Conservation (phyloP, 2,113 vertebrate species). For the Gallinago jamesoni region DNA sequence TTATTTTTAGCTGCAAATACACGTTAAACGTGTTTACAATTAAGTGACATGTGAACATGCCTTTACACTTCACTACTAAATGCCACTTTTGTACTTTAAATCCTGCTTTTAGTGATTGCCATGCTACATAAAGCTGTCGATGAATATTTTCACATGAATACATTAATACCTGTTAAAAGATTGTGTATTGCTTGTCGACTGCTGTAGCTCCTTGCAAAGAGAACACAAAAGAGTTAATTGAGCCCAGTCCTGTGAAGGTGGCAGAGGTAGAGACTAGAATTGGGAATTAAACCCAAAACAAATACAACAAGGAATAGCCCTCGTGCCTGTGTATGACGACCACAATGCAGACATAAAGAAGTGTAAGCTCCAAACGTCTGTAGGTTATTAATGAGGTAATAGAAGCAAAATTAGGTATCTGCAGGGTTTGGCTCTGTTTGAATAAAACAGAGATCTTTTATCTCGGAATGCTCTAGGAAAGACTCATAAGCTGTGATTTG, state of each 20-base stretch:
- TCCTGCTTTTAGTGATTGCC: neutral
- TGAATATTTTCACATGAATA: conserved; percentile 71
- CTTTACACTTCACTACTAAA: neutral
- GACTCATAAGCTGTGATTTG: conserved; percentile 58
- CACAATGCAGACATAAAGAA: conserved; percentile 40
- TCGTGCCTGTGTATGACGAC: neutral
- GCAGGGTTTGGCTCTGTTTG: conserved; percentile 57
- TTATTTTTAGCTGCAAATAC: neutral
- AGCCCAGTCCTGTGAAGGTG: conserved; percentile 82
- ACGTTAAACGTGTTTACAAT: neutral
- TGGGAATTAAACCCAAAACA: conserved; percentile 73
- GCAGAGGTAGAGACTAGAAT: conserved; percentile 69
- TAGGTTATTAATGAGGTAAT: conserved; percentile 65
- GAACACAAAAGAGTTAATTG: conserved; percentile 84
- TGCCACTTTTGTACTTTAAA: neutral
- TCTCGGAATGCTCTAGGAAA: conserved; percentile 31
- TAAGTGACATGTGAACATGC: neutral
- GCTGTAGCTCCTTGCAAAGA: conserved; percentile 74
- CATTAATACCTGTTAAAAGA: conserved; percentile 78
- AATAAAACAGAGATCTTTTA: conserved; percentile 54
- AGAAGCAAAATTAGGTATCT: conserved; percentile 62
- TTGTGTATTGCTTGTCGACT: conserved; percentile 67
- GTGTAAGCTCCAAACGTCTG: conserved; percentile 42
- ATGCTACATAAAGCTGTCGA: conserved; percentile 69
- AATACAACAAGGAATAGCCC: conserved; percentile 38